Percentiles rank a stretch among this genome's conserved stretches.
Evolutionary conservation across 2,113 vertebrate species (phyloP).

Genomic region (Scatophagus argus): DNA sequence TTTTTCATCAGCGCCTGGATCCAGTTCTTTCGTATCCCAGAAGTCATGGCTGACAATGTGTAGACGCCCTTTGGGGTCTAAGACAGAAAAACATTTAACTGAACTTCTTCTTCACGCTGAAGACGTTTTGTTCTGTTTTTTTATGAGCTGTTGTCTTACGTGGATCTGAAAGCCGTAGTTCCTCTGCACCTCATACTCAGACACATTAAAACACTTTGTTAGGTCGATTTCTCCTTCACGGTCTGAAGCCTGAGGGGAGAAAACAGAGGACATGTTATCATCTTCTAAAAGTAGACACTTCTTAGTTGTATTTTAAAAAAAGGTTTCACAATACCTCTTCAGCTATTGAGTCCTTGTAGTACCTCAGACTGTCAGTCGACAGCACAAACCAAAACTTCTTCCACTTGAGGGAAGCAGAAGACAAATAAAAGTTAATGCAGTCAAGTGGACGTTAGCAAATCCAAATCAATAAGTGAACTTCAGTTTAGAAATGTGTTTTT

Average conservation of each 20-base stretch:
- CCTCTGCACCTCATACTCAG: slow-evolving; percentile 76
- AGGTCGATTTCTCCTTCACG: slow-evolving; percentile 79
- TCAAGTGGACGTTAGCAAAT: neutral
- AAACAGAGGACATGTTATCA: neutral
- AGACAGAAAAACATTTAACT: neutral
- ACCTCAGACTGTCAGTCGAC: slow-evolving; percentile 76
- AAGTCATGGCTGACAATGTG: slow-evolving; percentile 81
- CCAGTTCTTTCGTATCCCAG: slow-evolving; percentile 83
- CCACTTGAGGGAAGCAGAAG: slow-evolving; percentile 75
- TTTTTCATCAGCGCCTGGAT: slow-evolving; percentile 81
- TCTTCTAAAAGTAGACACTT: neutral
- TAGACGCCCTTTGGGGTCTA: slow-evolving; percentile 68
- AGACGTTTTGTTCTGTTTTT: rapidly evolving
- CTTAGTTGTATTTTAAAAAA: neutral
- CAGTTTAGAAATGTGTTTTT: too few relatives aligned
- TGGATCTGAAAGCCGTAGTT: slow-evolving; percentile 83
- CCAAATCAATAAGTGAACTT: neutral
- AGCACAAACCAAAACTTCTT: slow-evolving; percentile 84
- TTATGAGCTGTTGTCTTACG: slow-evolving; percentile 36
- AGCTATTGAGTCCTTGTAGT: slow-evolving; percentile 75
- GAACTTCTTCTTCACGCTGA: neutral
- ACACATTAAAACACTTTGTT: slow-evolving; percentile 73
- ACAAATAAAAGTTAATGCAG: neutral
- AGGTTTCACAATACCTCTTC: slow-evolving; percentile 69
- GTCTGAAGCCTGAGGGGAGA: slow-evolving; percentile 67